Evolutionary conservation across 2,113 vertebrate genomes (phyloP), one percentile per base, ranked within the genome.

Genomic region (Montifringilla adamsi): DNA sequence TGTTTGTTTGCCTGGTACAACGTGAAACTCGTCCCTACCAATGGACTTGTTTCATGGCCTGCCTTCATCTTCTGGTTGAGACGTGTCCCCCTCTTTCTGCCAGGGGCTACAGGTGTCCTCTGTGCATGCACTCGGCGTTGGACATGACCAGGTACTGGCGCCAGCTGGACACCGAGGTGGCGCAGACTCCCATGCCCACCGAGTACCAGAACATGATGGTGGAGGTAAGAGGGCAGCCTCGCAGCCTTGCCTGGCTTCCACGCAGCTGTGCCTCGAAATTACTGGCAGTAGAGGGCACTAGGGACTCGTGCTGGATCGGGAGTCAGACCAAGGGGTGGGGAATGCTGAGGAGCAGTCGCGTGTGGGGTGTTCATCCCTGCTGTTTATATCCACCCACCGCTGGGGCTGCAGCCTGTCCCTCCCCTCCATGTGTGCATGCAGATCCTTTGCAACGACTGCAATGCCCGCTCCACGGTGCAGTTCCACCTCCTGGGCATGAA

Each of bases 401-500:
- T 27, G 85, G 26, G 66, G 63, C 72, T 77, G n/a, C 72, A 67
- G 41, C 44, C n/a, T 74, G 35, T 73, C 24, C 75, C 11, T 87
- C 84, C 77, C 37, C 17, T 72, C 76, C 90, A n/a, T 55, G 47
- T 64, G 10, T 26, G 41, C 74, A 23, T 67, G 16, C 66, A 99
- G 99, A 98, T 99, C 95, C 98, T 99, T 23, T 99, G 99, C 96
- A 99, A 99, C 15, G 99, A 99, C 97, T 99, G 99, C 96, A 99
- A 98, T 58, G 73, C 98, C 66, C 98, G 98, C 74, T 99, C 98
- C 83, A 98, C 95, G 2, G 99, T 98, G 72, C 97, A 98, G 63
- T 99, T 99, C 95, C 99, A 99, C 56, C 98, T 99, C 33, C 87
- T 99, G 94, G 99, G 99, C 80, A 98, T 99, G 98, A 99, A 99